Base-by-base conservation (phyloP, 2,888 invertebrate genomes). In the Chironomus tentans region DNA sequence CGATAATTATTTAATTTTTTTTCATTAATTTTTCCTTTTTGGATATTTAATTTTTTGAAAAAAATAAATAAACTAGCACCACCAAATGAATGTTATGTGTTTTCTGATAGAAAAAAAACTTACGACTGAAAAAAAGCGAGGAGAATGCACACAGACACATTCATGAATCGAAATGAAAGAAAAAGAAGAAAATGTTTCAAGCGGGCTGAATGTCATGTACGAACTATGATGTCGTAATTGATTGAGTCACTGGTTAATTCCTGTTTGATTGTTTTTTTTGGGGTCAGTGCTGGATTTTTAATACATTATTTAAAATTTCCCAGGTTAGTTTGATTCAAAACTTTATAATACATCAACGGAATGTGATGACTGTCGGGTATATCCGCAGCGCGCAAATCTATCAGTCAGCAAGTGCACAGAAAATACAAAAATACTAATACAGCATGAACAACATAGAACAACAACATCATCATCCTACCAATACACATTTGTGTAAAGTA, bases 51-150 rank as follows among this genome's bases (percentile, higher is more conserved):
- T 70, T 72, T 74, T 74, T 74, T 74, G 21, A 61, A 74, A 74
- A 74, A 74, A 74, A 74, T 74, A 74, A 74, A 74, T 74, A 74
- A 74, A 74, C 74, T 74, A 74, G 74, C 74, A 74, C 74, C 74
- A 74, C 74, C 74, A 74, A 74, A 74, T 65, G 61, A 74, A 74
- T 74, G 74, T 56, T 56, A 56, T 56, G 56, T 56, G 56, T 74
- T 74, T 74, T 74, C 74, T 68, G 74, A 74, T 74, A 74, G 74
- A 68, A 74, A 74, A 74, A 74, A 74, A 74, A 74, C 68, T 74
- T 74, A 74, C 65, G 74, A 74, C 74, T 74, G 74, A 74, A 74
- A 74, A 50, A 74, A 74, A 65, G 48, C 65, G 74, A 65, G 74
- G 65, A 62, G 68, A 74, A 65, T 74, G 74, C 74, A 74, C 74